Base-by-base conservation (phyloP, 2,113 vertebrate species). In the Amphilophus citrinellus region DNA sequence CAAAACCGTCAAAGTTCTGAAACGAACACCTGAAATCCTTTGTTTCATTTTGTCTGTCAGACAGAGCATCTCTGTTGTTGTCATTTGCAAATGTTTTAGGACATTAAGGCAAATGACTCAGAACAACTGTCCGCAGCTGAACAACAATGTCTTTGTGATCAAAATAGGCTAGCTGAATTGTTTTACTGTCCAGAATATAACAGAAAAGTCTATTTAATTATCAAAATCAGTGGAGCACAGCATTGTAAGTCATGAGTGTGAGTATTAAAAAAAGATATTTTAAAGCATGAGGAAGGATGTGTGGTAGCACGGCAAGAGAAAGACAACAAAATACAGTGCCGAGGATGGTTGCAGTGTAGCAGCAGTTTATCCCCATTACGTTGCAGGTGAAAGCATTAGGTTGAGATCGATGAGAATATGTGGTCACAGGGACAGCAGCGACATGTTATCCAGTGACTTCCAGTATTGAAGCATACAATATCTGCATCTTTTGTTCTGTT, bases 101-200 rank as follows among this genome's bases (percentile, higher is more conserved):
- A 50, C 47, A 73, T 56, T 56, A 56, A n/a, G 27, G 27, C 17
- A 56, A 53, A 73, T 73, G 27, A 32, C 66, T 53, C 10, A 73
- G 44, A 73, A 56, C 10, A 56, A 11, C 27, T 24, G 53, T 35
- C 68, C n/a, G 27, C 47, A 35, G 24, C 4, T 50, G 24, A 71
- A 71, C 24, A 71, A 53, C 44, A 71, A 71, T 32, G 44, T 53
- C 66, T 71, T 50, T 71, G 66, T 32, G 44, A 73, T 56, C 1
- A 2, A 73, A 56, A 56, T 73, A 71, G 27, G 53, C 32, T 56
- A 71, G 24, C 18, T 56, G 68, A 73, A 56, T 73, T 73, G 27
- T 73, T 73, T 53, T 71, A 71, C 66, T 71, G 44, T 50, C 44
- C 24, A 71, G 44, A 71, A 71, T 71, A 30, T 50, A 24, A 71